Base-by-base conservation (phyloP, 2,797 vertebrate species). In the Chaenodraco wilsoni region DNA sequence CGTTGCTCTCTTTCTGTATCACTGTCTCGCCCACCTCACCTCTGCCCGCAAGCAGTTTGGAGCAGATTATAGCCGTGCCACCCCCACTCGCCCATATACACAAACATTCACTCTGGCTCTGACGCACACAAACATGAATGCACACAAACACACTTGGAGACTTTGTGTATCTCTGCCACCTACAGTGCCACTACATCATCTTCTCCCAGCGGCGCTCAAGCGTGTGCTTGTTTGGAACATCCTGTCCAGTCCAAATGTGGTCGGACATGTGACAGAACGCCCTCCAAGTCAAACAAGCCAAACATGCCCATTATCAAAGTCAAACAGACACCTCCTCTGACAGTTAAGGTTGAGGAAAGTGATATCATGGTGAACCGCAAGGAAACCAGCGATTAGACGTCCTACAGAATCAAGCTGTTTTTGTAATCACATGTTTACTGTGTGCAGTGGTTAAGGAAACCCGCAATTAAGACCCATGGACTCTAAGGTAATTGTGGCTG, bases 1-100 rank as follows among this genome's bases (percentile, higher is more conserved):
- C 72, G 77, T 77, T 86, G 86, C 86, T 90, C 89, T 91, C 87
- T 92, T 81, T 91, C 87, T 89, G 88, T 89, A 91, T 91, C 90
- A 86, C 90, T 92, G 91, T 93, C 92, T 93, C 89, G 90, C 91
- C 92, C 92, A 93, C 89, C 91, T 93, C 87, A 89, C 92, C 91
- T 94, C 92, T 92, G 90, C 88, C 91, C 91, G 90, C 91, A 79
- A 91, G 92, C 93, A 88, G 90, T 93, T 93, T 90, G 89, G 81
- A 93, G 92, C 91, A 93, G 91, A 94, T 93, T 94, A 92, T 91
- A 90, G 86, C 87, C 90, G 88, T 91, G 87, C 91, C 90, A 88
- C 89, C 89, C 92, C 92, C 91, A 89, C 89, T 89, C 81, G 76
- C 86, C 89, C 90, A 87, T 92, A 88, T 87, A 90, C 86, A 90